A percentile compares a stretch with the other conserved stretches of the same genome.
phyloP scores from a whole-genome alignment of 1,140 invertebrate genomes.

The Drosophila tsacasi region DNA sequence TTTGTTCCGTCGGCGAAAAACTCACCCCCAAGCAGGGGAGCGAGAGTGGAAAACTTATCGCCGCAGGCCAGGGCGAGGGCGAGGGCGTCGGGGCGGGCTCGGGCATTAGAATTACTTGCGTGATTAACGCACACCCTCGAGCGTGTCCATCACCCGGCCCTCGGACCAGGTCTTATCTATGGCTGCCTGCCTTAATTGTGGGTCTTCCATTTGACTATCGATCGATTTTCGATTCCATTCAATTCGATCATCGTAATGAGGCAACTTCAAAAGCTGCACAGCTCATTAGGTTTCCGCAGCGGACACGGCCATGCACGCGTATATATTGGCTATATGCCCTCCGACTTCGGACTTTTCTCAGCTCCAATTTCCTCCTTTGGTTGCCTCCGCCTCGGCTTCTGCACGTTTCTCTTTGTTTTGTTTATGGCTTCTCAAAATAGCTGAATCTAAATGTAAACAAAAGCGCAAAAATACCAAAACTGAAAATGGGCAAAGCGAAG shows the following conservation, averaged over 20 bases:
- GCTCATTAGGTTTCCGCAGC: conserved; percentile 64
- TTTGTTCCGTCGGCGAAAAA: conserved; percentile 61
- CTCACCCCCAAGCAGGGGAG: conserved; percentile 50
- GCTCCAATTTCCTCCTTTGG: conserved; percentile 23
- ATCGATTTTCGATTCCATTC: conserved; percentile 69
- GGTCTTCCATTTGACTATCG: conserved; percentile 79
- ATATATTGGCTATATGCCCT: conserved; percentile 50
- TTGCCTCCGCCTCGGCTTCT: conserved; percentile 27
- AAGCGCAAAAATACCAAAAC: conserved; percentile 64
- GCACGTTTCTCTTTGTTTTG: conserved; percentile 76
- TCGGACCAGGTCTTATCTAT: conserved; percentile 69
- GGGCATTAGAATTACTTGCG: conserved; percentile 81
- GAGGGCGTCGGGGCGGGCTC: conserved; percentile 36
- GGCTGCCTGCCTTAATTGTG: conserved; percentile 81
- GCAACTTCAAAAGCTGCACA: conserved; percentile 76
- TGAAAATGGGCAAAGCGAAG: conserved; percentile 25
- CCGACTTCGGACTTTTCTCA: conserved; percentile 50
- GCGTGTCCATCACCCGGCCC: conserved; percentile 38
- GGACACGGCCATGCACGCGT: not conserved
- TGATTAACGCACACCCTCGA: conserved; percentile 80
- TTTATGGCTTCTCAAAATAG: conserved; percentile 83
- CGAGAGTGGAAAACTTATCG: conserved; percentile 64
- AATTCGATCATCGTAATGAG: conserved; percentile 64
- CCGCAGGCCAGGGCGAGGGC: conserved; percentile 25
- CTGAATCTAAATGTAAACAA: conserved; percentile 79